Percentiles rank a stretch among this genome's conserved stretches.
Evolutionary conservation across 2,888 invertebrate species (phyloP).

Genomic region (Cylindroiulus punctatus): DNA sequence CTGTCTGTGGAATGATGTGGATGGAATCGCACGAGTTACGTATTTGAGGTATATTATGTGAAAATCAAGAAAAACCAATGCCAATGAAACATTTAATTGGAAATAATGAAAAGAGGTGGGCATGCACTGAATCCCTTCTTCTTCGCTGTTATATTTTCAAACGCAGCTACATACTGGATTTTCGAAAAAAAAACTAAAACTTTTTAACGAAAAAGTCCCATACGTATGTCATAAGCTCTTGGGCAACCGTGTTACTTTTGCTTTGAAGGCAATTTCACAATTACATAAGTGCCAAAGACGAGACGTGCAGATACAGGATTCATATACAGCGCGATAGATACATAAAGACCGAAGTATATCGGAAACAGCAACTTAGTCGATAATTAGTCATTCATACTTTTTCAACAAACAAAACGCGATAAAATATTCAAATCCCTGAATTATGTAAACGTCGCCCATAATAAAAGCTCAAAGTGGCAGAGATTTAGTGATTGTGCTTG

Average conservation of each 20-base stretch:
- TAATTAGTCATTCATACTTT: conserved; percentile 7
- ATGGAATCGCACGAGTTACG: conserved; percentile 35
- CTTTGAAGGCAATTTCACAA: conserved; percentile 45
- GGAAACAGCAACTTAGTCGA: conserved; percentile 4
- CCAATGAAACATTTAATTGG: neutral
- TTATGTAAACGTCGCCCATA: conserved; percentile 7
- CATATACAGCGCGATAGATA: conserved; percentile 13
- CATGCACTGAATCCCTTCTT: neutral
- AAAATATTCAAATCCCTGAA: conserved; percentile 24
- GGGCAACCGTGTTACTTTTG: conserved; percentile 1
- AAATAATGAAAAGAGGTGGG: neutral
- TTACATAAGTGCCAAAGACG: neutral
- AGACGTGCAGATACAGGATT: conserved; percentile 6
- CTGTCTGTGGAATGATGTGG: conserved; percentile 13
- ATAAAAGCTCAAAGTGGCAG: neutral
- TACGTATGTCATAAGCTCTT: neutral
- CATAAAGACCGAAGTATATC: neutral
- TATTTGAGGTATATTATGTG: conserved; percentile 2
- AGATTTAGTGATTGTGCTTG: conserved; percentile 7
- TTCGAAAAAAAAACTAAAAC: neutral
- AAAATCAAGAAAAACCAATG: conserved; percentile 34
- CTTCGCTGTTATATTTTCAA: neutral
- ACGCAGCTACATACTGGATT: neutral
- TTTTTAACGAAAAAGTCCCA: neutral
- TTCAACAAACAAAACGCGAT: conserved; percentile 5